Evolutionary conservation across 2,113 vertebrate genomes (phyloP).

Genomic region (Chloebia gouldiae): DNA sequence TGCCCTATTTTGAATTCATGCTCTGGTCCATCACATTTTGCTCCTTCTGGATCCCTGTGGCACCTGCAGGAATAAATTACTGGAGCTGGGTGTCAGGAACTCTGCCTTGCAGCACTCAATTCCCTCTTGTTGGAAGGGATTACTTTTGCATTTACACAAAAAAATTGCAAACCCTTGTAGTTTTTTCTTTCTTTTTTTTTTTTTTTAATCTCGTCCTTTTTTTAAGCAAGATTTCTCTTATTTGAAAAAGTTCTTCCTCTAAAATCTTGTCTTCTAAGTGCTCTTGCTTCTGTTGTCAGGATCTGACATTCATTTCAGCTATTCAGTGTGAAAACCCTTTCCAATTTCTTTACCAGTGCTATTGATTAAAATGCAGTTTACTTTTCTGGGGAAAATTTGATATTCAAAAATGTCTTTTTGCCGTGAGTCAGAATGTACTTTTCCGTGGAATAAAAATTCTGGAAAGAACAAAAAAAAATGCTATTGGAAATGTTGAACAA

Average conservation of each 20-base stretch:
- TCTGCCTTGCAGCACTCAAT: not conserved
- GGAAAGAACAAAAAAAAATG: not conserved
- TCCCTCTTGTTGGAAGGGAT: not conserved
- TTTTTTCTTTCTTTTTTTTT: not conserved
- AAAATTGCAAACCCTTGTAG: not conserved
- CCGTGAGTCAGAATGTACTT: constrained; percentile 60
- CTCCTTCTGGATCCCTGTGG: not conserved
- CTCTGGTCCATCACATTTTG: not conserved
- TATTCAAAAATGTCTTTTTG: constrained; percentile 44
- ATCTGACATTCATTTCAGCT: not conserved
- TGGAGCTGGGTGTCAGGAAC: not conserved
- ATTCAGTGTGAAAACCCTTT: not conserved
- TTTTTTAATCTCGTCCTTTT: not conserved
- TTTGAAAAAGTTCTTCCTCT: not conserved
- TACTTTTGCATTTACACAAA: not conserved
- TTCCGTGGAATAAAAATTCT: constrained; percentile 60
- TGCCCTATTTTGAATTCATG: not conserved
- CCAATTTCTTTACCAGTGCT: constrained; percentile 7
- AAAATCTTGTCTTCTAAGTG: not conserved
- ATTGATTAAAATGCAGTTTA: constrained; percentile 48
- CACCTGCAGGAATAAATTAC: not conserved
- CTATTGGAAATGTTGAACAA: constrained; percentile 40
- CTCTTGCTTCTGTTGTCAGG: not conserved
- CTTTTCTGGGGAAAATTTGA: constrained; percentile 34
- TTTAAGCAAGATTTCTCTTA: not conserved